A percentile compares a stretch with the other conserved stretches of the same genome.
These are phyloP conservation scores for Penelope pileata DNA, from an alignment of 2,113 vertebrate species.

Conservation along the genomic window DNA sequence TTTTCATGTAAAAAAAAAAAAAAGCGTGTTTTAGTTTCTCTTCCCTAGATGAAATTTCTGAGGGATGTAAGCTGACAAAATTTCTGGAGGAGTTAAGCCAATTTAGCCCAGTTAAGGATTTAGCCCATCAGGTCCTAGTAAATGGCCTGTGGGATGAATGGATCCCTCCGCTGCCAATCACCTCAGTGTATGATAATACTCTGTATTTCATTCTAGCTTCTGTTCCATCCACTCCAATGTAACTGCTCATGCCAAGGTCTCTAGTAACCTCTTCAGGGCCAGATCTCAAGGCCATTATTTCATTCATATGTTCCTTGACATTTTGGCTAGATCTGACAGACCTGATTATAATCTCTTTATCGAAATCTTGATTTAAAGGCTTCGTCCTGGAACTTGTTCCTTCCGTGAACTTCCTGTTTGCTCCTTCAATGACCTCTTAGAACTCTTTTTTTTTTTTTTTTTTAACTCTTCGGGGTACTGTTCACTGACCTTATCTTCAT, in stretches of 20 bases:
- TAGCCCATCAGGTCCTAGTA: background rate
- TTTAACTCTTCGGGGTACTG: background rate
- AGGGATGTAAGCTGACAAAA: background rate
- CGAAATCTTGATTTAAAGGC: constrained; percentile 21
- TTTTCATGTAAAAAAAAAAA: background rate
- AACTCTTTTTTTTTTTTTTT: background rate
- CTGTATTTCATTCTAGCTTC: constrained; percentile 36
- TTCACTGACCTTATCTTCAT: background rate
- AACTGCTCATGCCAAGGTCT: constrained; percentile 49
- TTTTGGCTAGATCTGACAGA: constrained; percentile 56
- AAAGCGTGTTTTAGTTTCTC: background rate
- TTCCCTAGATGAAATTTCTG: background rate
- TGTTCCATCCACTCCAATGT: constrained; percentile 47
- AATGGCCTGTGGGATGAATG: background rate
- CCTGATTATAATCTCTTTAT: constrained; percentile 11
- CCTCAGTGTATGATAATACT: background rate
- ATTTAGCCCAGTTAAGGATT: background rate
- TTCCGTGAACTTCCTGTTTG: background rate
- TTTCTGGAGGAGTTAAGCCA: background rate
- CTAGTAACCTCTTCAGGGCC: constrained; percentile 53
- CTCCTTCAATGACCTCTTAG: background rate
- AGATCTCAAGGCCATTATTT: constrained; percentile 56
- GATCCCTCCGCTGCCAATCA: constrained; percentile 2
- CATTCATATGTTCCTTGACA: constrained; percentile 58
- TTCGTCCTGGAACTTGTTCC: constrained; percentile 16